Evolutionary conservation across 1,140 invertebrate species (phyloP).

Genomic region (Heliconius congener): DNA sequence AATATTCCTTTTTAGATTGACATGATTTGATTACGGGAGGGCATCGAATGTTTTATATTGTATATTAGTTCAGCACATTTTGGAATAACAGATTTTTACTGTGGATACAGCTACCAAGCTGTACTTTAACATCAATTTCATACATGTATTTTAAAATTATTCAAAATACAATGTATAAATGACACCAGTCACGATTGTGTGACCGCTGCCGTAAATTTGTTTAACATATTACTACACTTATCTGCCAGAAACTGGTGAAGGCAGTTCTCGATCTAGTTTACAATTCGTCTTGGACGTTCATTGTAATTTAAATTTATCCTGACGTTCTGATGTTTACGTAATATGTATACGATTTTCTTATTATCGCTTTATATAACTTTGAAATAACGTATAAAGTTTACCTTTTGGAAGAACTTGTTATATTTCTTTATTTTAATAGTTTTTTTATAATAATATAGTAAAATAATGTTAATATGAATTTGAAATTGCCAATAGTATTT

Average conservation of each 20-base stretch:
- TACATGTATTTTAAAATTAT: not conserved
- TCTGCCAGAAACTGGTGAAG: conserved; percentile 19
- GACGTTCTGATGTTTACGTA: not conserved
- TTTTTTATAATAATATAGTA: too few relatives aligned
- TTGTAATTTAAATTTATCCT: conserved; percentile 4
- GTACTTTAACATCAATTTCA: not conserved
- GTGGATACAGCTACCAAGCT: not conserved
- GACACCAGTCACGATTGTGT: conserved; percentile 15
- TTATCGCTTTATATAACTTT: not conserved
- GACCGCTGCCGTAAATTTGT: conserved; percentile 22
- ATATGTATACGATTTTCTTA: not conserved
- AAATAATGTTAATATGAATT: too few relatives aligned
- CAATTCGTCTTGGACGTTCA: not conserved
- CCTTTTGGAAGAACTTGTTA: too few relatives aligned
- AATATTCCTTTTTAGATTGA: not conserved
- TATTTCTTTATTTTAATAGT: too few relatives aligned
- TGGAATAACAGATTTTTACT: not conserved
- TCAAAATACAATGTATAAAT: not conserved
- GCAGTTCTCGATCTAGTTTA: not conserved
- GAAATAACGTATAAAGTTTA: not conserved
- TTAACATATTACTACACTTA: conserved; percentile 34
- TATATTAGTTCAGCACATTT: not conserved
- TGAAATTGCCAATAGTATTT: too few relatives aligned
- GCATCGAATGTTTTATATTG: not conserved
- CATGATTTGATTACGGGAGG: not conserved